Evolutionary conservation across 2,113 vertebrate species (phyloP).

Genomic region (Chelonoidis abingdonii): DNA sequence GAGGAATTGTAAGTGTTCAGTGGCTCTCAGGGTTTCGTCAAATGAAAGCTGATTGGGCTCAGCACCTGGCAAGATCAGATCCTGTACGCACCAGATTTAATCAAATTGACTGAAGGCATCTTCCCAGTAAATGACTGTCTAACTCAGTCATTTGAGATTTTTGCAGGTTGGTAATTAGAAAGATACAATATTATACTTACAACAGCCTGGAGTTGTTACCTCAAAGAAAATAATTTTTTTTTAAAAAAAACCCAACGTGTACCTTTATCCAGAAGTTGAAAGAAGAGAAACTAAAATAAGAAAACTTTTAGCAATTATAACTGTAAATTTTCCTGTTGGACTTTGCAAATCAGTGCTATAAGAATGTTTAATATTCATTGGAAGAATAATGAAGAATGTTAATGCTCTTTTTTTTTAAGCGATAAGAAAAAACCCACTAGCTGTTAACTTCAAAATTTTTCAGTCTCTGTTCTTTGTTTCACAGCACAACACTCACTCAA

Average conservation of each 20-base stretch:
- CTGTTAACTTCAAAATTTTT: conserved; percentile 23
- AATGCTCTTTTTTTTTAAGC: neutral
- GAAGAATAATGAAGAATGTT: neutral
- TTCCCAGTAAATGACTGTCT: neutral
- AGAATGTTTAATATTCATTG: neutral
- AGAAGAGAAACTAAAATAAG: neutral
- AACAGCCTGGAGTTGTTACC: neutral
- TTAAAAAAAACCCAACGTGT: too few species aligned
- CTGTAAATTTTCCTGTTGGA: neutral
- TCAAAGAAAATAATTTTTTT: neutral
- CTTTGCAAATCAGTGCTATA: neutral
- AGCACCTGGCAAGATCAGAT: neutral
- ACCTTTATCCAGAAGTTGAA: neutral
- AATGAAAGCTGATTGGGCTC: neutral
- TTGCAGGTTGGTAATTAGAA: neutral
- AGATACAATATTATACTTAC: neutral
- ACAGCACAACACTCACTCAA: neutral
- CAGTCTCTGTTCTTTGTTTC: neutral
- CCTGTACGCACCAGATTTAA: neutral
- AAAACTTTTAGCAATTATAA: neutral
- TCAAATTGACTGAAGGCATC: neutral
- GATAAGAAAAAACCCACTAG: neutral
- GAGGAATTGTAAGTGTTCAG: neutral
- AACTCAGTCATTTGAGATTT: neutral
- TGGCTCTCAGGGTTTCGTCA: neutral